Evolutionary conservation across 2,113 vertebrate species (phyloP).

Genomic region (Sigmodon hispidus): DNA sequence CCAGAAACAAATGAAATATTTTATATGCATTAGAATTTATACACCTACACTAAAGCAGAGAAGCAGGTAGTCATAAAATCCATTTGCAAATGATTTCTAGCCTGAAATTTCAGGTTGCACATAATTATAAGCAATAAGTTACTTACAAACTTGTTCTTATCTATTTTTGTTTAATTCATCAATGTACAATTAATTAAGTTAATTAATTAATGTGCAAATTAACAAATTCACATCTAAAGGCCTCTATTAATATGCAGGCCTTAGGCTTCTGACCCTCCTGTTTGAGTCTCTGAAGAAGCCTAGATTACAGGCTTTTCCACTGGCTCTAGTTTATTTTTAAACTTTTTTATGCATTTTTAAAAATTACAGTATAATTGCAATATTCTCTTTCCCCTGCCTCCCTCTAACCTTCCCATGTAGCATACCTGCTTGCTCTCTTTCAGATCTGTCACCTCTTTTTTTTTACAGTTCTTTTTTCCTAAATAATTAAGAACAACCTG

Average conservation of each 20-base stretch:
- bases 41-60: not conserved
- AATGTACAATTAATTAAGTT: no score
- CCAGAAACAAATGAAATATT: not conserved
- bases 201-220: no score
- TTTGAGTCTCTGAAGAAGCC: not conserved
- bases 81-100: not conserved
- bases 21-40: not conserved
- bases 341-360: no score
- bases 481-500: no score
- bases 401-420: not conserved
- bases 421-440: not conserved
- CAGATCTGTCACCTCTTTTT: no score
- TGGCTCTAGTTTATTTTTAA: not conserved
- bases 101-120: not conserved
- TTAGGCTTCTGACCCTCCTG: not conserved
- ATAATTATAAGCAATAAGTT: not conserved
- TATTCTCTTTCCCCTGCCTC: not conserved
- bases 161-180: not conserved
- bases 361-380: not conserved
- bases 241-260: not conserved
- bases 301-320: accelerated
- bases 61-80: not conserved
- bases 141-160: not conserved
- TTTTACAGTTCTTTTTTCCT: no score
- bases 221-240: not conserved